Base-by-base conservation (phyloP, 2,113 vertebrate species). In the Choloepus hoffmanni region DNA sequence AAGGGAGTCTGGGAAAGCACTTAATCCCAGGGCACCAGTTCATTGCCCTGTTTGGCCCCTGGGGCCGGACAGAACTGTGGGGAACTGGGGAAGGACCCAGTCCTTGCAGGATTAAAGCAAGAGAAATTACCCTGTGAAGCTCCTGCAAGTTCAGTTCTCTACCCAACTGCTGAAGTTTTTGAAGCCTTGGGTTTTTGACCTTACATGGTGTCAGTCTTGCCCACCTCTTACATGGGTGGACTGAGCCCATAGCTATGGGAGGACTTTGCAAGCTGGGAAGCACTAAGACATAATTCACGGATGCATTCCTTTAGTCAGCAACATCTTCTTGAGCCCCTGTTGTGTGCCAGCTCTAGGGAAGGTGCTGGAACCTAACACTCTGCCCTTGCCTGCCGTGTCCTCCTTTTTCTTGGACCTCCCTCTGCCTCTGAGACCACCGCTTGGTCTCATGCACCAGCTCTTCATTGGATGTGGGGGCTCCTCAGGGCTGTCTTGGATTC, bases 1-100 rank as follows among this genome's bases (percentile, higher is more conserved):
- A 40, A 50, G 58, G 70, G 74, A 19, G 45, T 91, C 95, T 97
- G 96, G 94, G 96, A 97, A 97, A 97, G 91, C 9, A 62, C 93
- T 97, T 98, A 96, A 92, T 91, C 95, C 81, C 28, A 13, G 94
- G 78, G 78, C 83, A 74, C 92, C 94, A 91, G 83, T 96, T 95
- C 92, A 74, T 58, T 91, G 88, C 85, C 95, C 94, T 82, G 16
- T 77, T 79, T 82, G 86, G 50, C 60, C 68, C 53, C 62, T 33
- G 40, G 89, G 33, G 81, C 90, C 58, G 89, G 92, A 83, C 79
- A 40, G 90, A 94, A 84, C n/a, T 8, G 0, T 9, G 76, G 85
- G 85, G 90, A 95, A 60, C 60, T 45, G 65, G 15, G 15, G 77
- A 62, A 73, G 72, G 79, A 40, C 85, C 74, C 85, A 10, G n/a